Conservation (phyloP, 2,797 vertebrate genomes). For the Falco novaeseelandiae region DNA sequence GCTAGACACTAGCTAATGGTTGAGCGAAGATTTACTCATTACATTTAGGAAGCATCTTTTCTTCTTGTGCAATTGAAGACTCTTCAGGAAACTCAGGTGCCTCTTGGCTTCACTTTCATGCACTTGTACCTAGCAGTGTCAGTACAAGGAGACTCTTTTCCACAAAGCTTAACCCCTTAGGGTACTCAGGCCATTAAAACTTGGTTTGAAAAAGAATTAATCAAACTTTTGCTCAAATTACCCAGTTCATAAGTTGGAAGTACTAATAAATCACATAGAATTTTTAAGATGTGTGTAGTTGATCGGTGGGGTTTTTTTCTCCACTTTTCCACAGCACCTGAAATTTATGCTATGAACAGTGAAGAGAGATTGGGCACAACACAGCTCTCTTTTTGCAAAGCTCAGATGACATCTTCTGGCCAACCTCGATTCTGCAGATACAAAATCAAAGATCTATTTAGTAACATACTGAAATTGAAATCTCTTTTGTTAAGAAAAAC, state of each 20-base stretch:
- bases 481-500: neutral
- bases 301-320: fast-evolving
- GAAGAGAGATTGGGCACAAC: fast-evolving
- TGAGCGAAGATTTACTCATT: neutral
- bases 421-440: neutral
- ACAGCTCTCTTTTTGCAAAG: neutral
- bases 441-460: neutral
- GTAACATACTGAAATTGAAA: neutral
- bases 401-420: constrained; percentile 53
- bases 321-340: neutral
- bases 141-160: neutral
- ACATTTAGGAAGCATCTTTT: neutral
- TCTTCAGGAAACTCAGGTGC: neutral
- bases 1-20: fast-evolving
- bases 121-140: neutral
- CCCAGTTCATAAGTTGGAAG: fast-evolving
- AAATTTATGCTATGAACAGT: fast-evolving
- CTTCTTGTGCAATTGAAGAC: neutral
- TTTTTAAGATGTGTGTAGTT: neutral
- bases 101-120: neutral
- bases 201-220: neutral
- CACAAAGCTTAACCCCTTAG: neutral
- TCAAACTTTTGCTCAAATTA: neutral
- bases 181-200: neutral
- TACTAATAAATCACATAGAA: neutral